A percentile compares a stretch with the other conserved stretches of the same genome.
Evolutionary conservation across 2,797 vertebrate genomes (phyloP).

Genomic region (Enteromius trimaculatus): DNA sequence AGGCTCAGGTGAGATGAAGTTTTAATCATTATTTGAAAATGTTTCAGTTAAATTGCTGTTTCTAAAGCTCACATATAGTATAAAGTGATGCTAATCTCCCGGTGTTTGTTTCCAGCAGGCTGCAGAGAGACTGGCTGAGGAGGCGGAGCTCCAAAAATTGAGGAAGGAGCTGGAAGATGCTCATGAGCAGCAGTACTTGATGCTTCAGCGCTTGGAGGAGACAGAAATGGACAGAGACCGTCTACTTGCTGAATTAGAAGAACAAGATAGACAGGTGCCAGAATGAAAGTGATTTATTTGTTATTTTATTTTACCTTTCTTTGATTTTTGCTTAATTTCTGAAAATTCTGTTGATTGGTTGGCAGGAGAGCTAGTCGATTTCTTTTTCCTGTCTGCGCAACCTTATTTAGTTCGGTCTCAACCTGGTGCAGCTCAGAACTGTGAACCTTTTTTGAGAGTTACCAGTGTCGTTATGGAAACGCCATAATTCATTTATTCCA

Average conservation of each 20-base stretch:
- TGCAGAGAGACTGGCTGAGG: slow-evolving; percentile 73
- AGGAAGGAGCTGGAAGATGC: slow-evolving; percentile 78
- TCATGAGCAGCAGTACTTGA: slow-evolving; percentile 79
- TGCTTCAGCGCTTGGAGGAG: slow-evolving; percentile 82
- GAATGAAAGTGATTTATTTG: neutral
- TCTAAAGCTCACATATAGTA: neutral
- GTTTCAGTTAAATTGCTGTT: neutral
- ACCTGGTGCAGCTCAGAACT: neutral
- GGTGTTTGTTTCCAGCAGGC: slow-evolving; percentile 67
- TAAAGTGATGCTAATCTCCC: neutral
- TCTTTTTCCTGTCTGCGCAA: neutral
- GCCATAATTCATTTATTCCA: neutral
- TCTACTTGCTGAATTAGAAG: slow-evolving; percentile 78
- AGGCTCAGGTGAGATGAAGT: slow-evolving; percentile 62
- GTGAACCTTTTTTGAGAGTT: neutral
- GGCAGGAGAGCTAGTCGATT: neutral
- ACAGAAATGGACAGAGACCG: slow-evolving; percentile 81
- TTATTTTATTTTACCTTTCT: neutral
- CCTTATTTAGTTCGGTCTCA: neutral
- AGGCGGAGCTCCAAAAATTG: slow-evolving; percentile 70
- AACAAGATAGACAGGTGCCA: slow-evolving; percentile 79
- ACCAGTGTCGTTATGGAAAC: neutral
- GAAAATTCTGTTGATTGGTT: neutral
- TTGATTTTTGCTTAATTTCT: neutral
- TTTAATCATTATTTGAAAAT: neutral